A percentile compares a stretch with the other conserved stretches of the same genome.
Evolutionary conservation across 2,113 vertebrate genomes (phyloP).

Genomic region (Stercorarius parasiticus): DNA sequence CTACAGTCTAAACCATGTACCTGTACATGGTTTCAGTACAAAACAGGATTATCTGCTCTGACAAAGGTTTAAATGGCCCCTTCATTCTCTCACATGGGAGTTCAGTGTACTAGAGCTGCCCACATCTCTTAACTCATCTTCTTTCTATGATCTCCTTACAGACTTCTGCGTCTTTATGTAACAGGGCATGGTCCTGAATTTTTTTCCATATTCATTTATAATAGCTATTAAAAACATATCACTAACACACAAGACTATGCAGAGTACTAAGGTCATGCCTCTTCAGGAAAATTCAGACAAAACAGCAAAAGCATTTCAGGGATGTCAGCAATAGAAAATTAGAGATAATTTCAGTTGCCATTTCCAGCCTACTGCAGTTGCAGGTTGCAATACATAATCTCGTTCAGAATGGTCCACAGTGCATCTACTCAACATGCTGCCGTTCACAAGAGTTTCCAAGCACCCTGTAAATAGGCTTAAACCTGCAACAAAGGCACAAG

Average conservation of each 20-base stretch:
- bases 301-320: neutral
- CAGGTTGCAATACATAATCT: neutral
- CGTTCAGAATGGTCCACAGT: neutral
- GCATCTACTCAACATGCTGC: neutral
- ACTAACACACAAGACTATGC: neutral
- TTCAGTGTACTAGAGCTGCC: neutral
- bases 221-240: neutral
- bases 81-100: neutral
- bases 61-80: neutral
- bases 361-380: neutral
- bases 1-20: neutral
- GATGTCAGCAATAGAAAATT: neutral
- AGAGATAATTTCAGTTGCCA: neutral
- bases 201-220: neutral
- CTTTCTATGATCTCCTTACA: neutral
- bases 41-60: neutral
- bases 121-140: neutral
- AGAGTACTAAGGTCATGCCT: neutral
- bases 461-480: neutral
- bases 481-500: neutral
- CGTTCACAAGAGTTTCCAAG: neutral
- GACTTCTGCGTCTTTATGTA: neutral
- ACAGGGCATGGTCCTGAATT: neutral
- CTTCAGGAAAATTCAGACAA: neutral
- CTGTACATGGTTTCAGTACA: neutral